phyloP scores from a whole-genome alignment of 2,113 vertebrate species.

The Leucopternis melanops region DNA sequence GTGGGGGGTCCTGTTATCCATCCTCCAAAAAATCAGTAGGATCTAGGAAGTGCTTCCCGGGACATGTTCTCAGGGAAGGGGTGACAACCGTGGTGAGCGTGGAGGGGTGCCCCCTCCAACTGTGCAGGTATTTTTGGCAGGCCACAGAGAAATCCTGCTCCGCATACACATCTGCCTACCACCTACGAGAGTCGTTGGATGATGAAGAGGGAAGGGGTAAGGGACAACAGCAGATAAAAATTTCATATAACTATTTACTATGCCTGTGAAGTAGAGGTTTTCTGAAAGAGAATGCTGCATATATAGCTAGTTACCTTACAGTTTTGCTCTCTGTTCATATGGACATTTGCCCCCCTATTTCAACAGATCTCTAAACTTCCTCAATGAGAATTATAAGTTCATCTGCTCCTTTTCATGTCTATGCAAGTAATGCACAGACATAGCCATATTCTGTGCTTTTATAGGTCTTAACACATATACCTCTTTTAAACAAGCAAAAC shows the following conservation, averaged over 20 bases:
- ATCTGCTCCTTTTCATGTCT: background rate
- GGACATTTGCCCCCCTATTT: background rate
- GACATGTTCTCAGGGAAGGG: background rate
- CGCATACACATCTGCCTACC: background rate
- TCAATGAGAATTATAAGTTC: background rate
- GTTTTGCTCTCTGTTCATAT: background rate
- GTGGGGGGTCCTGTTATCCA: background rate
- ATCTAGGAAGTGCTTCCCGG: background rate
- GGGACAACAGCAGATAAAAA: background rate
- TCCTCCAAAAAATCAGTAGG: background rate
- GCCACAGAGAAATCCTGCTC: background rate
- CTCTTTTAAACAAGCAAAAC: background rate
- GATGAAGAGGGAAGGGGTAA: background rate
- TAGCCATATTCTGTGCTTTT: background rate
- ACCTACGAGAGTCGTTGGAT: background rate
- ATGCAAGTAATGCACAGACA: background rate
- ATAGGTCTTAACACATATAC: background rate
- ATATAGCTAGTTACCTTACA: background rate
- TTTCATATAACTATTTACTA: background rate
- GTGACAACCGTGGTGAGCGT: background rate
- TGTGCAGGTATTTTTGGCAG: background rate
- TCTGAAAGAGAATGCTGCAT: background rate
- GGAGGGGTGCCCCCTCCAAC: background rate
- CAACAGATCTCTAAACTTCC: background rate
- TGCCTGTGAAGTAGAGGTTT: background rate